Base-by-base conservation (phyloP, 2,113 vertebrate genomes). In the Hemicordylus capensis region DNA sequence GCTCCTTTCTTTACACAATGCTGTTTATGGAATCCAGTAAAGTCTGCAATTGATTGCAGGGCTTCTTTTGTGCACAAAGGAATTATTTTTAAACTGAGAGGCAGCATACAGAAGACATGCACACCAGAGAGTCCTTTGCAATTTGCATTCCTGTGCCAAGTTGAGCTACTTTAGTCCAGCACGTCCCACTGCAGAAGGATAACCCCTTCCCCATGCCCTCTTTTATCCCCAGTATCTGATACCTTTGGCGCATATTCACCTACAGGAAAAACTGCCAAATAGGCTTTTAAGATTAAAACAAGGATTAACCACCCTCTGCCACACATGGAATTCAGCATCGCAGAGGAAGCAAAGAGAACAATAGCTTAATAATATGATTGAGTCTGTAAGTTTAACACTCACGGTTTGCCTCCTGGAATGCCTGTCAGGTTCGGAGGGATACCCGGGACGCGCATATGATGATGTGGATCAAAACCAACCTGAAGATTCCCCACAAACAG, bases 401-500 rank as follows among this genome's bases (percentile, higher is more conserved):
- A 98, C 97, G 97, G 97, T 95, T 98, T 97, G 96, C 97, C 97
- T 93, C 97, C 97, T 74, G 97, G 97, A 91, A 98, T 97, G 94
- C 97, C 97, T 75, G 97, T 96, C 85, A 98, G 94, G 83, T 96
- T 97, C 70, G 97, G 97, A 89, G 97, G 97, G 84, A 98, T 97
- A 73, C 97, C 97, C 81, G 97, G 96, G 85, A 98, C 97, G 66
- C 97, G 94, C 97, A 98, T 98, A 84, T 98, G 97, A 96, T 97
- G 97, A 91, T 98, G 97, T 61, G 97, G 97, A 94, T 98, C 97
- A 95, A 98, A 98, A 76, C 97, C 97, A 95, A 98, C 97, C 97
- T 98, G 85, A 7, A 92, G 88, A 92, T 91, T 91, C 90, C 69
- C 89, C 89, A 88, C 92, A 86, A 84, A 85, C 69, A 94, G 91